phyloP scores from a whole-genome alignment of 92 coral and sea anemone genomes.

The Porites divaricata region DNA sequence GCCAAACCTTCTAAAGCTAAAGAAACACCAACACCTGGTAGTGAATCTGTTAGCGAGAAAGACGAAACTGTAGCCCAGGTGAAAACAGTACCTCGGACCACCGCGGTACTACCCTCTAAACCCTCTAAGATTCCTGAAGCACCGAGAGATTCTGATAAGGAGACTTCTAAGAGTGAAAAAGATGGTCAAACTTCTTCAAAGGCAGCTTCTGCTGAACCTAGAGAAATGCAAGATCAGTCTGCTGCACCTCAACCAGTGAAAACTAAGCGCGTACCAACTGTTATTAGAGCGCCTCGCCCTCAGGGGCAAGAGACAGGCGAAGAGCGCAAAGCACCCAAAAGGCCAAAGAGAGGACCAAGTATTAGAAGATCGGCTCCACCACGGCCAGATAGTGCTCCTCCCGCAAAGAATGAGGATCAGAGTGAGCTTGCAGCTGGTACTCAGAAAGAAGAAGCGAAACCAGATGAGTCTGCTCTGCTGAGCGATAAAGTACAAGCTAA shows the following conservation, averaged over 20 bases:
- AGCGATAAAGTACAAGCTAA: slow-evolving; percentile 19
- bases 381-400: slow-evolving; percentile 38
- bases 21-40: slow-evolving; percentile 13
- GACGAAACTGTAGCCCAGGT: no score
- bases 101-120: slow-evolving; percentile 53
- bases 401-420: not conserved
- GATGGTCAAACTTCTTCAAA: slow-evolving; percentile 15
- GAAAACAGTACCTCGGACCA: not conserved
- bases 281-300: slow-evolving; percentile 46
- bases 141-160: not conserved
- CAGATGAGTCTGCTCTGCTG: not conserved
- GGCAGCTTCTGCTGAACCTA: not conserved
- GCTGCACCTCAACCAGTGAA: slow-evolving; percentile 19
- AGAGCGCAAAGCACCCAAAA: slow-evolving; percentile 32
- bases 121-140: not conserved
- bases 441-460: not conserved
- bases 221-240: not conserved
- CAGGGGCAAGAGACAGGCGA: slow-evolving; percentile 10
- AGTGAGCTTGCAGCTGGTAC: not conserved
- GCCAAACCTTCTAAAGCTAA: slow-evolving; percentile 50
- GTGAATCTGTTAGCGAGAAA: not conserved
- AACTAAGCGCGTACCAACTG: slow-evolving; percentile 54
- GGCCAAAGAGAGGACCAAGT: slow-evolving; percentile 55
- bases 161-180: not conserved
- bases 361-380: slow-evolving; percentile 52